Evolutionary conservation across 2,888 invertebrate species (phyloP).

Genomic region (Tenodera sinensis): DNA sequence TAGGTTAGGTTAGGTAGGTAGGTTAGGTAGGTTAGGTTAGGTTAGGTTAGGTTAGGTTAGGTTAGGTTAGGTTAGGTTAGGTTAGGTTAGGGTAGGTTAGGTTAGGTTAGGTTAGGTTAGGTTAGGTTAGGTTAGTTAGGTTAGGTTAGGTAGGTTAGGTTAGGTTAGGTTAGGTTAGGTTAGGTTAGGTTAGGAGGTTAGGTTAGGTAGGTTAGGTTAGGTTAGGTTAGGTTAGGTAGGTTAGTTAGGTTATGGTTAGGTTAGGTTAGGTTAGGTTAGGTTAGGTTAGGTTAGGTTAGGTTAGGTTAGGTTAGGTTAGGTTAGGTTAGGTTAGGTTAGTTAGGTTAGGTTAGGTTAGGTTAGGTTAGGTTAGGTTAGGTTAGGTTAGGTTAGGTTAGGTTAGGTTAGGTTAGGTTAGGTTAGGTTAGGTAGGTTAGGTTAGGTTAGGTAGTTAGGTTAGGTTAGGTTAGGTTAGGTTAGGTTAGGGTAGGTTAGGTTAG

Average conservation of each 20-base stretch:
- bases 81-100: too few relatives aligned
- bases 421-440: conserved; percentile 30
- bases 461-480: conserved; percentile 34
- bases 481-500: too few relatives aligned
- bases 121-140: conserved; percentile 27
- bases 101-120: too few relatives aligned
- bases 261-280: conserved; percentile 35
- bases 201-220: conserved; percentile 14
- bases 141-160: conserved; percentile 17
- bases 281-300: conserved; percentile 30
- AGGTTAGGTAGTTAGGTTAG: conserved; percentile 22
- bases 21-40: conserved; percentile 22
- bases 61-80: conserved; percentile 27
- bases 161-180: background rate
- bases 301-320: too few relatives aligned
- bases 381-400: background rate
- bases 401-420: background rate
- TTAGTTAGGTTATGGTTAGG: conserved; percentile 8
- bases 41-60: conserved; percentile 18
- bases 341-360: too few relatives aligned
- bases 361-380: conserved; percentile 21
- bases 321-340: too few relatives aligned
- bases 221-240: conserved; percentile 5
- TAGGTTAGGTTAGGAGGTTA: conserved; percentile 3
- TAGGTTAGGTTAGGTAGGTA: conserved; percentile 9